Percentiles rank a stretch among this genome's conserved stretches.
phyloP scores from a whole-genome alignment of 1,140 invertebrate species.

The Cydia fagiglandana region DNA sequence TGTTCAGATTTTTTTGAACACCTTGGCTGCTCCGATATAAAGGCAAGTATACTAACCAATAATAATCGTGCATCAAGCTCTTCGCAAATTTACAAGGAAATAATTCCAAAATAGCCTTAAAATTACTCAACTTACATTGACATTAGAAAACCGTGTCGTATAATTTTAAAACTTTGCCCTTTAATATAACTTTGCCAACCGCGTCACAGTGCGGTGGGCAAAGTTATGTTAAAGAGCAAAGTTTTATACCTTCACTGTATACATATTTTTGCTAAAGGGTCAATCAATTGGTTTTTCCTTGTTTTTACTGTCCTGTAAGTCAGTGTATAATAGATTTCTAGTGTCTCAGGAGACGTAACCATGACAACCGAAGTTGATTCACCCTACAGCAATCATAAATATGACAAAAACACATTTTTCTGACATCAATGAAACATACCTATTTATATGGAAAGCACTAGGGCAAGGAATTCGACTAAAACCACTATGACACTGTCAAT shows the following conservation, averaged over 20 bases:
- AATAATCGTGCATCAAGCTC: neutral
- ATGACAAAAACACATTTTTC: neutral
- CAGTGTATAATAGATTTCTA: neutral
- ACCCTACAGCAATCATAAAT: neutral
- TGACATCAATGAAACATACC: conserved; percentile 9
- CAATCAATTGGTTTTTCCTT: neutral
- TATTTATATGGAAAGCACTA: conserved; percentile 2
- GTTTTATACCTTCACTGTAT: too few relatives aligned
- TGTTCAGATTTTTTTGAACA: neutral
- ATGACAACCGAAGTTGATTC: neutral
- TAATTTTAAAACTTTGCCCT: too few relatives aligned
- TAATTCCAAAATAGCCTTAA: conserved; percentile 8
- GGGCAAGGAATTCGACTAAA: conserved; percentile 27
- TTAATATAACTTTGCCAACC: too few relatives aligned
- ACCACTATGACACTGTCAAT: neutral
- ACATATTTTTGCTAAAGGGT: neutral
- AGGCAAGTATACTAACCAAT: neutral
- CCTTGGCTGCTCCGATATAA: neutral
- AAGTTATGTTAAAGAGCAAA: too few relatives aligned
- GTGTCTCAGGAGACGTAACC: neutral
- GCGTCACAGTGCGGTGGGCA: too few relatives aligned
- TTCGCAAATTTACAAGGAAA: conserved; percentile 16
- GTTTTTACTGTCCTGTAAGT: too few relatives aligned
- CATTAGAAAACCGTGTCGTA: neutral
- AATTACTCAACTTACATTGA: neutral